Evolutionary conservation across 2,888 invertebrate species (phyloP).

Genomic region (Rambutsinella grinnellia): DNA sequence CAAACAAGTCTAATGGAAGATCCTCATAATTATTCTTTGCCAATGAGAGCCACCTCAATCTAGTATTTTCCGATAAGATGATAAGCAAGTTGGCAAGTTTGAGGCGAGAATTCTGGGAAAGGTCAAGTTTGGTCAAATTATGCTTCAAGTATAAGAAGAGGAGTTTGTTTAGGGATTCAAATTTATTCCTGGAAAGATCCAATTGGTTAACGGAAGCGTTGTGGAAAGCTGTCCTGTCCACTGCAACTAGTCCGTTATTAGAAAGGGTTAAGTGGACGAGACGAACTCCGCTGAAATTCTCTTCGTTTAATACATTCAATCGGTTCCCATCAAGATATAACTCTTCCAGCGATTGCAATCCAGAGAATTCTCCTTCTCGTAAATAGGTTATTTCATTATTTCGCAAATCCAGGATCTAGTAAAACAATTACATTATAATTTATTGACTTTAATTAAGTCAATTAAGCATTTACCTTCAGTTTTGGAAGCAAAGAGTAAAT

Average conservation of each 20-base stretch:
- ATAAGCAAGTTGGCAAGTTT: slow-evolving; percentile 74
- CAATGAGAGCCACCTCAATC: slow-evolving; percentile 74
- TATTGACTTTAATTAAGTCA: not conserved
- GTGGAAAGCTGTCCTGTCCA: slow-evolving; percentile 80
- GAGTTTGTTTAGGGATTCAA: slow-evolving; percentile 60
- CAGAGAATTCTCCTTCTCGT: slow-evolving; percentile 78
- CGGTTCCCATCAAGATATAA: slow-evolving; percentile 82
- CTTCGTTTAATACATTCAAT: slow-evolving; percentile 77
- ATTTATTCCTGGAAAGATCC: slow-evolving; percentile 80
- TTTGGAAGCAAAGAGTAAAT: slow-evolving; percentile 82
- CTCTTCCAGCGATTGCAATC: slow-evolving; percentile 80
- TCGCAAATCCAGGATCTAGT: slow-evolving; percentile 76
- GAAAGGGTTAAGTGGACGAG: slow-evolving; percentile 76
- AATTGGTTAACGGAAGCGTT: slow-evolving; percentile 79
- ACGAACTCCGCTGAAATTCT: slow-evolving; percentile 67
- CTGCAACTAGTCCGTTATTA: slow-evolving; percentile 80
- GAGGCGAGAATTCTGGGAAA: slow-evolving; percentile 65
- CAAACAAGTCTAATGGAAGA: slow-evolving; percentile 75
- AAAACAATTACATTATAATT: not conserved
- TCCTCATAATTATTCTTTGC: slow-evolving; percentile 75
- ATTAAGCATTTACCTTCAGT: slow-evolving; percentile 74
- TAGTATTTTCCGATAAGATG: slow-evolving; percentile 70
- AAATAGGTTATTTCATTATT: slow-evolving; percentile 79
- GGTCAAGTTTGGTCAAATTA: slow-evolving; percentile 65
- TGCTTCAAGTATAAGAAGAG: slow-evolving; percentile 61